A percentile compares a stretch with the other conserved stretches of the same genome.
phyloP scores from a whole-genome alignment of 2,113 vertebrate species.

The Apaloderma vittatum region DNA sequence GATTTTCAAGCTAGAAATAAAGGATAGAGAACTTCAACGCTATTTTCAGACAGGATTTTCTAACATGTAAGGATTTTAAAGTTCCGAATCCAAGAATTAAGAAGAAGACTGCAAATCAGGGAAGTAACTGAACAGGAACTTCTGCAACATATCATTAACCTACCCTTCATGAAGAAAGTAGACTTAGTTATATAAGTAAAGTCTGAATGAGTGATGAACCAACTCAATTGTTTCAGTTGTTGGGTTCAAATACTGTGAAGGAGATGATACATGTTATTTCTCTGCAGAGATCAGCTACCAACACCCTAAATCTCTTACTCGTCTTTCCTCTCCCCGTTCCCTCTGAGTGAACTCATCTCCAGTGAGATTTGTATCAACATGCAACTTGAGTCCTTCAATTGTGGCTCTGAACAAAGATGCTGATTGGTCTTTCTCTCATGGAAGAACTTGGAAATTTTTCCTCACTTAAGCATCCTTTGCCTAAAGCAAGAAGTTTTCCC shows the following conservation, averaged over 20 bases:
- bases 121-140: background rate
- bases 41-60: background rate
- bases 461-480: background rate
- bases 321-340: background rate
- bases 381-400: background rate
- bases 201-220: background rate
- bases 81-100: background rate
- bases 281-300: background rate
- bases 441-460: slow-evolving; percentile 3
- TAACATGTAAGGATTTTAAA: background rate
- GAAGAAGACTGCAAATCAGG: background rate
- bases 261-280: background rate
- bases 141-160: background rate
- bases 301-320: background rate
- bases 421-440: slow-evolving; percentile 24
- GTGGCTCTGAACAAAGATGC: slow-evolving; percentile 42
- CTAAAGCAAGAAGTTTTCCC: background rate
- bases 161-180: background rate
- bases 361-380: background rate
- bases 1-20: background rate
- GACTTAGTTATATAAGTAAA: background rate
- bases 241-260: background rate
- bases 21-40: background rate
- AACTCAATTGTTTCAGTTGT: background rate
- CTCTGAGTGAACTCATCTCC: background rate